Evolutionary conservation across 2,113 vertebrate genomes (phyloP).

Genomic region (Sylvia atricapilla): DNA sequence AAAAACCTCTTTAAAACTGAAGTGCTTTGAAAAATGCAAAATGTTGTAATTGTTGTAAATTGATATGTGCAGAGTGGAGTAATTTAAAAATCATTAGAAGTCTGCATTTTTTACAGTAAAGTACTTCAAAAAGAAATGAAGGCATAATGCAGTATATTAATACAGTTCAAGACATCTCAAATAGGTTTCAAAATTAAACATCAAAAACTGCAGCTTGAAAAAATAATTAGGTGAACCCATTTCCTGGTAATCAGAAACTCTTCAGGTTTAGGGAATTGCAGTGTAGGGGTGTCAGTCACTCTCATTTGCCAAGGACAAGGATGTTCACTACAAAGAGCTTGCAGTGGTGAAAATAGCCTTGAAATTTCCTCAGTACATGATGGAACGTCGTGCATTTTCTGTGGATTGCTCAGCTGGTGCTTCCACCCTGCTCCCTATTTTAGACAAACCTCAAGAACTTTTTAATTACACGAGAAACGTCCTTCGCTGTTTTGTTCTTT

Average conservation of each 20-base stretch:
- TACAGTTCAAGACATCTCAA: constrained; percentile 71
- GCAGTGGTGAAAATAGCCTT: constrained; percentile 41
- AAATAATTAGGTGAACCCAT: constrained; percentile 75
- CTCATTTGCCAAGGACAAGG: constrained; percentile 64
- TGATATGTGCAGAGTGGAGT: constrained; percentile 72
- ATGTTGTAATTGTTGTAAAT: constrained; percentile 75
- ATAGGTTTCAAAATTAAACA: constrained; percentile 77
- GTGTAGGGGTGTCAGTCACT: constrained; percentile 64
- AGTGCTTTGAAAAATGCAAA: constrained; percentile 68
- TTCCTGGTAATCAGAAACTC: constrained; percentile 66
- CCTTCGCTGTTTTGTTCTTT: constrained; percentile 20
- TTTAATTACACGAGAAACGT: constrained; percentile 19
- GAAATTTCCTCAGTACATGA: neutral
- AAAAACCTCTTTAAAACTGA: constrained; percentile 64
- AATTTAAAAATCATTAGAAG: constrained; percentile 78
- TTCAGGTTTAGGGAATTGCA: constrained; percentile 68
- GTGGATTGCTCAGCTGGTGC: neutral
- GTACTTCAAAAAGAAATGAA: constrained; percentile 71
- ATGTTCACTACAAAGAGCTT: constrained; percentile 46
- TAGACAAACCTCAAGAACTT: constrained; percentile 10
- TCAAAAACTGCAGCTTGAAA: constrained; percentile 70
- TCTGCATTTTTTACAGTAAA: constrained; percentile 75
- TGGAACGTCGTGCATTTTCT: neutral
- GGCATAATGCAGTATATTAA: constrained; percentile 69
- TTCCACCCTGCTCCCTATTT: neutral